phyloP scores from a whole-genome alignment of 2,888 invertebrate genomes.

The Hoplodrina ambigua region DNA sequence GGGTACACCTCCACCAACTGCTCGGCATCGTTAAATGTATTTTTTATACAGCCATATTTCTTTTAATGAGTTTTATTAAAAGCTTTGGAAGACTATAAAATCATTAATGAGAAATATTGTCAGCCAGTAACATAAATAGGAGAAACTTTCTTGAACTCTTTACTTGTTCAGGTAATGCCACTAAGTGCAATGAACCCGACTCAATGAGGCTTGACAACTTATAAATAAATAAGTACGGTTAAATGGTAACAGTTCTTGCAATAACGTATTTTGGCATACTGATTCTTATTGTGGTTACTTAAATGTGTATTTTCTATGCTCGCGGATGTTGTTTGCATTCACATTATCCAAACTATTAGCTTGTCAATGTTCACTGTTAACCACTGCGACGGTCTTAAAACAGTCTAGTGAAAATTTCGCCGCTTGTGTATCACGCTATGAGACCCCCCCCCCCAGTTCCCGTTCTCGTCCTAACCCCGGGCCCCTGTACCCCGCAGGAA shows the following conservation, averaged over 20 bases:
- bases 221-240: constrained; percentile 26
- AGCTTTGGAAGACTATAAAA: constrained; percentile 9
- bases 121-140: constrained; percentile 18
- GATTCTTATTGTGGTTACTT: neutral
- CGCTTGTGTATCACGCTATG: no score
- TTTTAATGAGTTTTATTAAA: neutral
- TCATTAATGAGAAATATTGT: constrained; percentile 24
- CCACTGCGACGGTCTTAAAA: no score
- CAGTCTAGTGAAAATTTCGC: no score
- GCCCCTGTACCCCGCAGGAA: no score
- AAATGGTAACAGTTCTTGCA: constrained; percentile 10
- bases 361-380: no score
- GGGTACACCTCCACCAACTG: no score
- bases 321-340: no score
- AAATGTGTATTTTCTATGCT: neutral
- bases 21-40: no score
- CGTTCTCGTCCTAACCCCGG: no score
- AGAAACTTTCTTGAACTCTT: constrained; percentile 38
- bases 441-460: no score
- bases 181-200: constrained; percentile 19
- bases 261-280: constrained; percentile 16
- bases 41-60: no score
- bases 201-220: constrained; percentile 36
- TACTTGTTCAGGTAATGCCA: constrained; percentile 15
- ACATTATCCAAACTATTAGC: no score